Conservation (phyloP, 2,797 vertebrate species). For the Gymnodraco acuticeps region DNA sequence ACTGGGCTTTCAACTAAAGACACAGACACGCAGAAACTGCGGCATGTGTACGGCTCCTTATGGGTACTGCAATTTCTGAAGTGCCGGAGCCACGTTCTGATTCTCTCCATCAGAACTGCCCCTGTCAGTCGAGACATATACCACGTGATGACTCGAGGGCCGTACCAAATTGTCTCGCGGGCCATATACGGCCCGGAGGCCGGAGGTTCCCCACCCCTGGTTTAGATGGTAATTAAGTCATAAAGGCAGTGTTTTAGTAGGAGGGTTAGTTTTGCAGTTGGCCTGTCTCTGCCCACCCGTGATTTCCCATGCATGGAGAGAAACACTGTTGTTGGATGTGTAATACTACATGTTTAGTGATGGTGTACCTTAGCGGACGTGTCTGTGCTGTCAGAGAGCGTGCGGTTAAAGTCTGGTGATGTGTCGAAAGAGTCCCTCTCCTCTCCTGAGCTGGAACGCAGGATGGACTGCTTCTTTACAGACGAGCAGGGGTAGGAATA, state of each 20-base stretch:
- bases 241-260: background rate
- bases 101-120: too few species aligned
- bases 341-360: background rate
- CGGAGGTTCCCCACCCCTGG: too few species aligned
- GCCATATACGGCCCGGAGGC: too few species aligned
- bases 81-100: too few species aligned
- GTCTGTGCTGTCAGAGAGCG: constrained; percentile 73
- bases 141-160: too few species aligned
- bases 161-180: too few species aligned
- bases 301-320: background rate
- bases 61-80: too few species aligned
- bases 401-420: constrained; percentile 77
- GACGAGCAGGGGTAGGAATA: constrained; percentile 66
- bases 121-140: too few species aligned
- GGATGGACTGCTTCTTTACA: constrained; percentile 56
- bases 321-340: background rate
- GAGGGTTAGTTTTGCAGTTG: background rate
- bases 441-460: constrained; percentile 76
- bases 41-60: too few species aligned
- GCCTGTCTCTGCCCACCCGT: background rate
- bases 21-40: too few species aligned
- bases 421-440: constrained; percentile 85
- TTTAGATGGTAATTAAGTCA: background rate
- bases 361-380: constrained; percentile 85
- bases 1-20: too few species aligned